Base-by-base conservation (phyloP, 1,140 invertebrate genomes). In the Drosophila nebulosa region DNA sequence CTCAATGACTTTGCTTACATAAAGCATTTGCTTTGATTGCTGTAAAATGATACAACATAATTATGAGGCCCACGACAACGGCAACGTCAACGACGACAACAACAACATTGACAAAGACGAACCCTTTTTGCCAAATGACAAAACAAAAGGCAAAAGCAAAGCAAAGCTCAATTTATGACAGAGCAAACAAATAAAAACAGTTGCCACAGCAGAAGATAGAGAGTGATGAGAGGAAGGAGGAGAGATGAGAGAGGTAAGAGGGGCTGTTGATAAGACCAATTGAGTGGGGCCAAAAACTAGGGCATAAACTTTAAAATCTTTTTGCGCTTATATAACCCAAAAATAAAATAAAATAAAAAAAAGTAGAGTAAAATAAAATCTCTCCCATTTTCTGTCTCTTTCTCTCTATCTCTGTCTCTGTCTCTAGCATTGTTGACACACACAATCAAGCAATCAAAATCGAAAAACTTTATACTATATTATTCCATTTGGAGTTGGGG, bases 401-500 rank as follows among this genome's bases (percentile, higher is more conserved):
- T 59, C 14, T 59, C 14, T 39, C 14, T 42, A 36, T 59, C 18
- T 10, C 21, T 36, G 56, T 60, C 27, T 53, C 63, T 75, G 24
- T 69, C 42, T 69, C 50, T 70, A 52, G 67, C 62, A 76, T 76
- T 76, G 83, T 86, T 86, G 83, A 83, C 83, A 88, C 78, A 86
- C 83, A 88, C 78, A 86, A 86, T 86, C 83, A 86, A 86, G 83
- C 83, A 86, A 86, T 88, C 83, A 86, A 77, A 88, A 79, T 80
- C 83, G 88, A 79, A 86, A 88, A 88, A 86, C 78, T 86, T 86
- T 86, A 80, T 78, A 39, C 74, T 78, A 52, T 75, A 46, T 46
- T 46, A 46, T 46, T 46, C 39, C 39, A 26, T 26, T 24, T 52
- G 14, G 50, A 52, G 22, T 52, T 24, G 10, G n/a, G 50, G 50